phyloP scores from a whole-genome alignment of 2,888 invertebrate species.

The Leistus spinibarbis region DNA sequence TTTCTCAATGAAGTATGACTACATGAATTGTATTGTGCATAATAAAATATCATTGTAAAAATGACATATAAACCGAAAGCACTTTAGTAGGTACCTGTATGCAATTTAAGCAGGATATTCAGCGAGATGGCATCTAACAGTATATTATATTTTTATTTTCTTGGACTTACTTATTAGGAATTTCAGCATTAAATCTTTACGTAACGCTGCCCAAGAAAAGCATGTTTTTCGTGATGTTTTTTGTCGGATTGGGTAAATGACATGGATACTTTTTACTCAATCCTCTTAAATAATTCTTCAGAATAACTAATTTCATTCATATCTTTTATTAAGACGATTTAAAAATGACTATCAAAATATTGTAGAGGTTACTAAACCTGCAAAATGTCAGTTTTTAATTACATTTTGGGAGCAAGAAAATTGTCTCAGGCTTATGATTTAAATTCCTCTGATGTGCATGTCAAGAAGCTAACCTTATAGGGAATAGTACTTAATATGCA shows the following conservation, averaged over 20 bases:
- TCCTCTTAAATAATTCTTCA: neutral
- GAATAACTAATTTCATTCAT: neutral
- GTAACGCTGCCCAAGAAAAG: too few relatives aligned
- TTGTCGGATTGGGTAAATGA: too few relatives aligned
- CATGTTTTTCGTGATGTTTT: too few relatives aligned
- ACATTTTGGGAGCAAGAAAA: neutral
- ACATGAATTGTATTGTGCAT: neutral
- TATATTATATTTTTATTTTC: too few relatives aligned
- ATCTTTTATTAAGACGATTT: neutral
- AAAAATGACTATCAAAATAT: neutral
- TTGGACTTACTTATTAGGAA: too few relatives aligned
- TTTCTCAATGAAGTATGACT: neutral
- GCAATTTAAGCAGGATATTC: too few relatives aligned
- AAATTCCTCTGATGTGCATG: neutral
- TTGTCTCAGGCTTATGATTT: neutral
- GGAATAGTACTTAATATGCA: neutral
- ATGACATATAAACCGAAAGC: neutral
- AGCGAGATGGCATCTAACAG: too few relatives aligned
- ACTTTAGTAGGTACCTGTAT: neutral
- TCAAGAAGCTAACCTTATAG: neutral
- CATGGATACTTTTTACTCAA: too few relatives aligned
- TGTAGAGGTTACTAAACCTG: too few relatives aligned
- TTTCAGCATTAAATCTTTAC: too few relatives aligned
- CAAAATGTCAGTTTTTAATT: neutral
- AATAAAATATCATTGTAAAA: neutral